Base-by-base conservation (phyloP, 2,888 invertebrate species). In the Synergus laeviventris region DNA sequence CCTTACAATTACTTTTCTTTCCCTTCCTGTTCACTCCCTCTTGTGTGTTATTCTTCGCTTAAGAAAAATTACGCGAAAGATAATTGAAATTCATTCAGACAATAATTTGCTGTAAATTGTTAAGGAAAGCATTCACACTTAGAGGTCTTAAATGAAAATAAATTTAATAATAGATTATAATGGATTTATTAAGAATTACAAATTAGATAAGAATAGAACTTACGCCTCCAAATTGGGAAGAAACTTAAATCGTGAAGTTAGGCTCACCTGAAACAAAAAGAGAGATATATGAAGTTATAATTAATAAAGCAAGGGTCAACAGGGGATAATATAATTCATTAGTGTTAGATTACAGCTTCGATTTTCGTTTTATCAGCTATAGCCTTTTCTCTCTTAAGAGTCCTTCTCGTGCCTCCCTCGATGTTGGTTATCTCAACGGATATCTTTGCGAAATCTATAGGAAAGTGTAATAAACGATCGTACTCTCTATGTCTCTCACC, bases 401-500 rank as follows among this genome's bases (percentile, higher is more conserved):
- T 45, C 66, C n/a, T 39, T 18, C 11, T 8, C n/a, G 11, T 39
- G 18, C 38, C 38, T 38, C 38, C 38, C 38, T 11, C 62, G 11
- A 31, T 24, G 24, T 60, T 60, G 7, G 16, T 64, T 64, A 21
- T 24, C 21, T 64, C 5, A 49, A 31, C 9, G 12, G n/a, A 45
- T 70, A 49, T 31, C 49, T 70, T 49, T n/a, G 36, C 31, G 31
- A 49, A 70, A 70, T 49, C 31, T 70, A 70, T 45, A 70, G 36
- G 11, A 31, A 18, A 7, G n/a, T 70, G 49, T 49, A 70, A 70
- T 70, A 70, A 70, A 70, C 70, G 70, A 70, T 45, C 49, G 70
- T 70, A n/a, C 49, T 45, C 36, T 54, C 45, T n/a, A 5, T 70
- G 12, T 70, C 31, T 70, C n/a, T 12, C 45, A n/a, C 49, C 49